Evolutionary conservation across 2,113 vertebrate genomes (phyloP).

Genomic region (Pterocles gutturalis): DNA sequence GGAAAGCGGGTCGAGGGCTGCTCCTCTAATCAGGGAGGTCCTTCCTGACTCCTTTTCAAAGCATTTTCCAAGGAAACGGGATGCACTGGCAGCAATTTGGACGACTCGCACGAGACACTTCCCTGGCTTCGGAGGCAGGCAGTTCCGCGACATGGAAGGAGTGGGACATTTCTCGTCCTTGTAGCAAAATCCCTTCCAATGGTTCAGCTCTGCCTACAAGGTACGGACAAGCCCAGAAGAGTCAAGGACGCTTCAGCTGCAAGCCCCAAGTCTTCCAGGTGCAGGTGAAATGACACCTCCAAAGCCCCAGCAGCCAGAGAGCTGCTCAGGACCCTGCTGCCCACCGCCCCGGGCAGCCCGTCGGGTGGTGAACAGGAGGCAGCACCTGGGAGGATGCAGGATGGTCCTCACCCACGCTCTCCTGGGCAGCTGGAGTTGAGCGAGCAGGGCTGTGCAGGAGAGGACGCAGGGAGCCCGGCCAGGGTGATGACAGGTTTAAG

Average conservation of each 20-base stretch:
- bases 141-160: background rate
- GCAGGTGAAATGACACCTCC: background rate
- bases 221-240: background rate
- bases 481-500: background rate
- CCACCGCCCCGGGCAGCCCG: rapidly evolving
- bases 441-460: rapidly evolving
- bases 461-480: background rate
- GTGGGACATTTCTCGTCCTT: background rate
- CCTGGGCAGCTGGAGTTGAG: background rate
- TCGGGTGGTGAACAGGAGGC: background rate
- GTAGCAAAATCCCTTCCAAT: background rate
- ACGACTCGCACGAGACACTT: background rate
- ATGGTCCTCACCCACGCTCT: background rate
- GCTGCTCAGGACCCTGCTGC: background rate
- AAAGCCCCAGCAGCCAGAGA: background rate
- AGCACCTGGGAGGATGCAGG: background rate
- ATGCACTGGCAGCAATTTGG: background rate
- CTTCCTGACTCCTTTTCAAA: slow-evolving; percentile 56
- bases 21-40: slow-evolving; percentile 53
- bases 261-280: background rate
- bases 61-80: slow-evolving; percentile 17
- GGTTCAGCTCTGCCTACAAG: background rate
- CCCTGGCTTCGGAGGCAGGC: background rate
- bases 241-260: background rate
- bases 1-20: background rate